Evolutionary conservation across 2,888 invertebrate species (phyloP), one percentile per base, ranked within the genome.

Genomic region (Drosophila differens): DNA sequence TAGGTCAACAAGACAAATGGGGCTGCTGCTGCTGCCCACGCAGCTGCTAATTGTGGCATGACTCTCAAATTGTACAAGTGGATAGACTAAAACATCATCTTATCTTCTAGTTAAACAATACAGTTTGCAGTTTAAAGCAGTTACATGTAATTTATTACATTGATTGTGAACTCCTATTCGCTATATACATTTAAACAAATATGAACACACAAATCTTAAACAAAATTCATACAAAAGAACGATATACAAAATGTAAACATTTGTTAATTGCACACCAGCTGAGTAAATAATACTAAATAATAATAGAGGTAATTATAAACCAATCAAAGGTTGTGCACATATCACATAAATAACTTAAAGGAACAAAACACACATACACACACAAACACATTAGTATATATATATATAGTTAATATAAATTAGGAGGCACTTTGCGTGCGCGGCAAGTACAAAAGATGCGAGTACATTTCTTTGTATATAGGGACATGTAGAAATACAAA

Each of bases 121-220:
- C 25, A n/a, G 25, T 49, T 68, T 55, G 5, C 25, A 30, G 14
- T 41, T 70, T 64, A 54, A 81, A 80, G 80, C 80, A 72, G 68
- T 79, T 79, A 55, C 35, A 72, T 81, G 81, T 81, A 74, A 69
- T 82, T 82, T 80, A 82, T 82, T 82, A 82, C 77, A 82, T 77
- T 82, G 82, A 82, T 82, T 82, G 82, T 82, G 82, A 74, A 72
- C 64, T 74, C 59, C 62, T 82, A 74, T 74, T 70, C 70, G 74
- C 80, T 78, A 74, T 80, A 70, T 82, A 82, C 70, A 81, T 30
- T 66, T 22, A 51, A 49, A 64, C 37, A 39, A 70, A 54, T 41
- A 19, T 30, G 35, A 55, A 51, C 19, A 64, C 41, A 30, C 33
- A 65, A 59, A 75, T 39, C 37, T 49, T 52, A 51, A 44, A 12